phyloP scores from a whole-genome alignment of 2,888 invertebrate genomes.

The Agriopis leucophaearia region DNA sequence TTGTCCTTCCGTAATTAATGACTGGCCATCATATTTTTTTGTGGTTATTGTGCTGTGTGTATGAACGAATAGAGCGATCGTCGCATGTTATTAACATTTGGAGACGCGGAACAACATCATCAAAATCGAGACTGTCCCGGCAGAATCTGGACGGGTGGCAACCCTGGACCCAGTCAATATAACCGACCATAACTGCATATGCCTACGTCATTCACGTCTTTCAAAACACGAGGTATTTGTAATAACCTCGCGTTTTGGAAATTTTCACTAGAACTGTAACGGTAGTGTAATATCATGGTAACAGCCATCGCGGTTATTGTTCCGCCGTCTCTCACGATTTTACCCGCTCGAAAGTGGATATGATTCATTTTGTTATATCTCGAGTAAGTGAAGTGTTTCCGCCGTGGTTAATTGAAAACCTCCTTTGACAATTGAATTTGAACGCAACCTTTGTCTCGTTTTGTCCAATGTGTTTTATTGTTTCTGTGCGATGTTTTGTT shows the following conservation, averaged over 20 bases:
- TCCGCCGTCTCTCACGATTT: slow-evolving; percentile 75
- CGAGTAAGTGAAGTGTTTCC: slow-evolving; percentile 48
- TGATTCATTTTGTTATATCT: slow-evolving; percentile 65
- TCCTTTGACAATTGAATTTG: slow-evolving; percentile 33
- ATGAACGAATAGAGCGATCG: no score
- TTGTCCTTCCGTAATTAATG: no score
- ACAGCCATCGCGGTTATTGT: slow-evolving; percentile 65
- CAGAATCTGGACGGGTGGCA: no score
- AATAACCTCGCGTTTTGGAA: no score
- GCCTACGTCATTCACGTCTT: slow-evolving; percentile 5
- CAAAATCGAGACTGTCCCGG: no score
- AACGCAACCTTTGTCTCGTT: slow-evolving; percentile 25
- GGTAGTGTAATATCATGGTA: slow-evolving; percentile 21
- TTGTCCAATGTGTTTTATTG: slow-evolving; percentile 34
- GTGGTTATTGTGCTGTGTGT: no score
- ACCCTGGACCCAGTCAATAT: neutral
- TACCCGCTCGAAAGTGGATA: slow-evolving; percentile 81
- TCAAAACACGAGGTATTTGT: slow-evolving; percentile 18
- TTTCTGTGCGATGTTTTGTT: slow-evolving; percentile 14
- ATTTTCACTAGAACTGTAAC: slow-evolving; percentile 29
- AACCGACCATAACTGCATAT: slow-evolving; percentile 5
- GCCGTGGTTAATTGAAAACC: slow-evolving; percentile 52
- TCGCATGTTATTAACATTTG: no score
- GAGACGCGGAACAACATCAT: no score
- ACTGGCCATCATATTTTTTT: no score